Evolutionary conservation across 2,888 invertebrate species (phyloP).

Genomic region (Diloba caeruleocephala): DNA sequence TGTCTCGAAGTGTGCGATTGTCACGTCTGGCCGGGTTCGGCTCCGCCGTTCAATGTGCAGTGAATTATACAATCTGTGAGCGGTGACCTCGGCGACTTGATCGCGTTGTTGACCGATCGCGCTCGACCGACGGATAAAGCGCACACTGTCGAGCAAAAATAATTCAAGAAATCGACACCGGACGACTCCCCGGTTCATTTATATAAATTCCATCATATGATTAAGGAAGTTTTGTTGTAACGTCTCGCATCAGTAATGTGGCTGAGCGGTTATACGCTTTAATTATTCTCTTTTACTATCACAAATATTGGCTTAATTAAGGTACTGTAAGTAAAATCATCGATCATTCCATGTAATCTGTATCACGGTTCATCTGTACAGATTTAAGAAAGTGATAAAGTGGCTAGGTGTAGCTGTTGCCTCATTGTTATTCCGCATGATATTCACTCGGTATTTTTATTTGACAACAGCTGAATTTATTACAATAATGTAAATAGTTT

Average conservation of each 20-base stretch:
- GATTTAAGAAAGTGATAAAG: slow-evolving; percentile 54
- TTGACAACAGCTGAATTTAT: slow-evolving; percentile 78
- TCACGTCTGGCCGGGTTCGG: slow-evolving; percentile 5
- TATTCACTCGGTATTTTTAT: slow-evolving; percentile 62
- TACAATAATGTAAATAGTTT: slow-evolving; percentile 85
- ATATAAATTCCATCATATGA: slow-evolving; percentile 36
- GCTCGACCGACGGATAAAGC: not conserved
- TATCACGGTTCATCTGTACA: slow-evolving; percentile 52
- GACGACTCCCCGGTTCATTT: slow-evolving; percentile 14
- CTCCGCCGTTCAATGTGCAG: slow-evolving; percentile 15
- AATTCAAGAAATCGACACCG: slow-evolving; percentile 6
- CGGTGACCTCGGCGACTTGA: slow-evolving; percentile 1
- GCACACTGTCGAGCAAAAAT: not conserved
- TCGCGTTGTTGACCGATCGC: not conserved
- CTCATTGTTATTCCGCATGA: slow-evolving; percentile 57
- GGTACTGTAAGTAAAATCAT: slow-evolving; percentile 69
- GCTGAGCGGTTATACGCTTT: slow-evolving; percentile 70
- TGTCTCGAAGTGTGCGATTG: slow-evolving; percentile 6
- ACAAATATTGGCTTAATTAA: slow-evolving; percentile 71
- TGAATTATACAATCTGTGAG: slow-evolving; percentile 18
- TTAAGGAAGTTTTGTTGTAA: slow-evolving; percentile 39
- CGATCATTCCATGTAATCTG: slow-evolving; percentile 74
- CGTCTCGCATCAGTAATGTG: slow-evolving; percentile 51
- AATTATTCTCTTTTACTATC: slow-evolving; percentile 68
- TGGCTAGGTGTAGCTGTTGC: slow-evolving; percentile 65